Base-by-base conservation (phyloP, 1,140 invertebrate species). In the Heliconius hermathena region DNA sequence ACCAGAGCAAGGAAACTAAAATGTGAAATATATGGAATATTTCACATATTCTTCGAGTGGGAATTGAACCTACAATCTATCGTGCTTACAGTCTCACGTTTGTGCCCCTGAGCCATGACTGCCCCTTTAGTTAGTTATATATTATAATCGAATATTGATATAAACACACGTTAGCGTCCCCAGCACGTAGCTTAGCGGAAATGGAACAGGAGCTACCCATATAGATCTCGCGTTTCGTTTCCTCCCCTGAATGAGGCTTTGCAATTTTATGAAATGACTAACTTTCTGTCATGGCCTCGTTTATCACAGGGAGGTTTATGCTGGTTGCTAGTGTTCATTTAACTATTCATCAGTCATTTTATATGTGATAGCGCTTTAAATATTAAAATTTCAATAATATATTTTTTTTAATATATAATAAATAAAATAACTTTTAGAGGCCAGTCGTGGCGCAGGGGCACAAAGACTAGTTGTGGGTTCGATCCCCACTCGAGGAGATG, bases 151-250 rank as follows among this genome's bases (percentile, higher is more conserved):
- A 66, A 66, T 66, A 66, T 66, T 66, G 22, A 26, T 66, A 66
- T 66, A 66, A 66, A 66, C 22, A 26, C 71, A 71, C 72, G 54
- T 78, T 74, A 38, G 13, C 22, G 49, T 49, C 11, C 60, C n/a
- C 33, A 38, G 77, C 72, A 78, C 77, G 77, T 78, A 78, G 54
- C 54, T 6, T 13, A 54, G 60, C 52, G 71, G 77, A 78, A 78
- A 78, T 78, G 71, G 54, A 73, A 74, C 77, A 38, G 36, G 77
- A 78, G 49, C 71, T 36, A 70, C n/a, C 77, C 77, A 74, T 78
- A 60, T 78, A 66, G 77, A 78, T 60, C 71, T 9, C 77, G 71
- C 49, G 72, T 78, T 18, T 49, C 54, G 52, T 54, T 22, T 60
- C 74, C 66, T 76, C 38, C n/a, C 36, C 66, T 41, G 60, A 70